Conservation (phyloP, 2,113 vertebrate species). For the Hippopotamus amphibius region DNA sequence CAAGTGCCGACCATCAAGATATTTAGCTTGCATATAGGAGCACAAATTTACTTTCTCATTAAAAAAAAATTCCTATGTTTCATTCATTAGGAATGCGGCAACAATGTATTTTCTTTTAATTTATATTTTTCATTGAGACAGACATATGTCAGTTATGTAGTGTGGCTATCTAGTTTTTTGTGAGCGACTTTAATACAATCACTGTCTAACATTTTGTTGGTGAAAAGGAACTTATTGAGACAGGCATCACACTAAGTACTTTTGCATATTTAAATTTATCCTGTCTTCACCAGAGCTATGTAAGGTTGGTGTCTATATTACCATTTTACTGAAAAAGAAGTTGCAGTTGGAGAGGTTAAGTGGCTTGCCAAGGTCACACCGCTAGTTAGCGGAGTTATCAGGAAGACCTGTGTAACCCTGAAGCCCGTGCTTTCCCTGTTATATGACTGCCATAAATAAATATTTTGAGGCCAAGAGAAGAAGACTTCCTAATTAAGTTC, state of each 20-base stretch:
- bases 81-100: background rate
- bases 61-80: background rate
- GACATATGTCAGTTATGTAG: background rate
- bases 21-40: background rate
- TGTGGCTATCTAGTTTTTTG: background rate
- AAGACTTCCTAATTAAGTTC: conserved; percentile 17
- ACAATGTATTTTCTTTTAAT: background rate
- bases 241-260: background rate
- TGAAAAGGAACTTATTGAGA: conserved; percentile 1
- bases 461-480: conserved; percentile 7
- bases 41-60: background rate
- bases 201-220: background rate
- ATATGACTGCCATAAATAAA: background rate
- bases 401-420: background rate
- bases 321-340: conserved; percentile 41
- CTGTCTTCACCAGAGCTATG: background rate
- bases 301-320: conserved; percentile 4
- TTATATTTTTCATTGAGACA: background rate
- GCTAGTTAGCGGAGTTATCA: background rate
- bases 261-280: conserved; percentile 25
- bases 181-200: background rate
- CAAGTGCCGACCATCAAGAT: background rate
- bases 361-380: background rate
- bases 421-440: background rate
- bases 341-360: background rate